Evolutionary conservation across 2,113 vertebrate species (phyloP).

Genomic region (Polypterus senegalus): DNA sequence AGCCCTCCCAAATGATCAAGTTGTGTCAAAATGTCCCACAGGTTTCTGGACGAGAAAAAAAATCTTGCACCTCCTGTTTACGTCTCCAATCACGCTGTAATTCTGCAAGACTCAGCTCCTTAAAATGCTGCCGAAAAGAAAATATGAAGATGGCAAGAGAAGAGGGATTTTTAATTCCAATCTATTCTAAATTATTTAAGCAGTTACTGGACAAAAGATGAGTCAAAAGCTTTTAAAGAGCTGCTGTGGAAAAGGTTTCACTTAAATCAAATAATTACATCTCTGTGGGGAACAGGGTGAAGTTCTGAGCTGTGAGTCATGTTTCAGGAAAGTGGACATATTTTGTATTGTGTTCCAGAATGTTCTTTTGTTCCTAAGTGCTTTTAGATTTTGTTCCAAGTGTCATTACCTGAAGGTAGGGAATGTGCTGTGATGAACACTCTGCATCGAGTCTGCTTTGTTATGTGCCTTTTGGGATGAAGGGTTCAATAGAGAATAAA

Average conservation of each 20-base stretch:
- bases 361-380: not conserved
- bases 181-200: not conserved
- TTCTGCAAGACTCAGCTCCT: too few relatives aligned
- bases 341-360: not conserved
- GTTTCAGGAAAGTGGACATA: not conserved
- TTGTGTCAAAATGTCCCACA: too few relatives aligned
- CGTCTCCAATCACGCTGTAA: too few relatives aligned
- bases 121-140: not conserved
- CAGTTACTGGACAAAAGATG: too few relatives aligned
- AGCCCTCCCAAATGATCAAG: too few relatives aligned
- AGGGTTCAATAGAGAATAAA: too few relatives aligned
- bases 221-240: not conserved
- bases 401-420: not conserved
- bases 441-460: too few relatives aligned
- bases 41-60: too few relatives aligned
- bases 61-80: too few relatives aligned
- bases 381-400: not conserved
- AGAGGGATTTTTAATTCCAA: not conserved
- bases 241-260: not conserved
- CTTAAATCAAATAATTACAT: not conserved
- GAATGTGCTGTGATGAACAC: too few relatives aligned
- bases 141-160: too few relatives aligned
- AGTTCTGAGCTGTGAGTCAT: not conserved
- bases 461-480: too few relatives aligned
- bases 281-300: not conserved